These are phyloP conservation scores for Taurulus bubalis DNA, from an alignment of 2,113 vertebrate genomes.

Conservation along the genomic window DNA sequence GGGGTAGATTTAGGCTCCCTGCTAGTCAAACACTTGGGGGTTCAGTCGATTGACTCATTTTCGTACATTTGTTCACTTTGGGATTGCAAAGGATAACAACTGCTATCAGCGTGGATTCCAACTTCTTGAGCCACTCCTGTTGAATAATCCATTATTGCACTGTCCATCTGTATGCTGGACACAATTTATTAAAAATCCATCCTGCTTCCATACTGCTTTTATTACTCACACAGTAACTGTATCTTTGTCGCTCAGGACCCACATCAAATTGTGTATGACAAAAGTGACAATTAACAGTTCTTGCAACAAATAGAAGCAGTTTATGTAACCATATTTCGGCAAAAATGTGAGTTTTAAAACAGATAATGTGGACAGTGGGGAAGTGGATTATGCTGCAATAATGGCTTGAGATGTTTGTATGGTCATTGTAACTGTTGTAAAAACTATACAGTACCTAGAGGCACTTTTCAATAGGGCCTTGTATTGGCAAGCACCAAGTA, in stretches of 20 bases:
- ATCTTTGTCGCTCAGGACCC: not conserved
- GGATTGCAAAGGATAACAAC: too few relatives aligned
- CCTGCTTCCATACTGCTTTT: too few relatives aligned
- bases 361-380: not conserved
- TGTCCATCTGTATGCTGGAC: not conserved
- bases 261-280: not conserved
- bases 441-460: not conserved
- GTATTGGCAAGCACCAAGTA: too few relatives aligned
- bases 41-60: too few relatives aligned
- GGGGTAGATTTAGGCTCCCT: too few relatives aligned
- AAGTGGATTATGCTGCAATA: not conserved
- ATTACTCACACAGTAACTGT: not conserved
- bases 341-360: not conserved
- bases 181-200: too few relatives aligned
- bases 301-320: not conserved
- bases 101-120: too few relatives aligned
- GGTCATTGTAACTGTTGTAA: not conserved
- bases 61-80: too few relatives aligned
- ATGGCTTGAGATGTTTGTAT: not conserved
- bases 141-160: too few relatives aligned
- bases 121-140: too few relatives aligned
- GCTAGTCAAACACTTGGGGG: too few relatives aligned
- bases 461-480: not conserved
- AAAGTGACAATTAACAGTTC: not conserved
- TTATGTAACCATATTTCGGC: not conserved